Base-by-base conservation (phyloP, 2,888 invertebrate genomes). In the Seira musarum region DNA sequence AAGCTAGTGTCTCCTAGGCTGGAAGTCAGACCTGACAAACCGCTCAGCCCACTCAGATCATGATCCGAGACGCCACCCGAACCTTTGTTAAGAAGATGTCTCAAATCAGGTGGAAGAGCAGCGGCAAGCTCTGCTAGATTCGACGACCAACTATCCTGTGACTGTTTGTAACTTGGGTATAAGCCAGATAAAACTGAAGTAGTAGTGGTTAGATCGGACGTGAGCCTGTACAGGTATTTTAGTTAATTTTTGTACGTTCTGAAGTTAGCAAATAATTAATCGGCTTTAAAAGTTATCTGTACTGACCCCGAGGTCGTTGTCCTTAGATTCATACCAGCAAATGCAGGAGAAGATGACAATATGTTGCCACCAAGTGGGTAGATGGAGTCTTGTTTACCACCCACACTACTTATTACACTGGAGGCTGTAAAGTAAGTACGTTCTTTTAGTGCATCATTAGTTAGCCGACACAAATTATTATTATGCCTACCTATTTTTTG, bases 31-130 rank as follows among this genome's bases (percentile, higher is more conserved):
- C 82, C 82, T 68, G 82, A 77, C 66, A 80, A 72, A 35, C 77
- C 74, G 64, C 82, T 70, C 73, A 87, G 72, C 71, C 84, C 85
- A 80, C 83, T 83, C 68, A 85, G 69, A 46, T 84, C 84, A 61
- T 80, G 80, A 60, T 81, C 78, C 35, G 71, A 67, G 22, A 79
- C 35, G 46, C 76, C 82, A 30, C 80, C 80, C 24, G 84, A 83
- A 67, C 85, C 82, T 82, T 86, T 85, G 80, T 87, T 85, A 10
- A 89, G 86, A n/a, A 89, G 87, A 80, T 89, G 89, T 49, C 89
- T 86, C 46, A 89, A 87, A 83, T 89, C 89, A n/a, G 89, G 89
- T n/a, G 89, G 89, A 74, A 89, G 87, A 83, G 88, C 88, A 8
- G 89, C 89, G 40, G 89, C 89, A 63, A 89, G 84, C 83, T 89